Evolutionary conservation across 2,797 vertebrate genomes (phyloP).

Genomic region (Galagoides demidoff): DNA sequence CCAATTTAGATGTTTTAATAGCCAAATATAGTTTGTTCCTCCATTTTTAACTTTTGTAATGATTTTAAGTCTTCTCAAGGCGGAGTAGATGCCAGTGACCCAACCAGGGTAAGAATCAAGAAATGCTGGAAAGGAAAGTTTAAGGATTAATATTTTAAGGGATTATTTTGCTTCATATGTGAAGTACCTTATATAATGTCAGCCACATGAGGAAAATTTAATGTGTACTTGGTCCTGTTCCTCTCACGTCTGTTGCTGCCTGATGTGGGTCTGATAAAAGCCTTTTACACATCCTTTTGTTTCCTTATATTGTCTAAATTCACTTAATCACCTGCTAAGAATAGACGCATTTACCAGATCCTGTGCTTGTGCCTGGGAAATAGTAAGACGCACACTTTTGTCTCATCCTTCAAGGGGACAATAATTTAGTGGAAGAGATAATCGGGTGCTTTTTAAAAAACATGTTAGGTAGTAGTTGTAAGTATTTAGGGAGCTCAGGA

Average conservation of each 20-base stretch:
- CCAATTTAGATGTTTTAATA: neutral
- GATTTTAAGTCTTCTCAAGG: neutral
- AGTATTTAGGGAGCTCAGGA: neutral
- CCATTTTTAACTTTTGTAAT: neutral
- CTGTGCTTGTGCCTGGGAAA: neutral
- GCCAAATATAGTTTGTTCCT: neutral
- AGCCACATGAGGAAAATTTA: conserved; percentile 11
- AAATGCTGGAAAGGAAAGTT: neutral
- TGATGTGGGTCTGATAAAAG: neutral
- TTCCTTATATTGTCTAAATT: neutral
- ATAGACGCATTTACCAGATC: neutral
- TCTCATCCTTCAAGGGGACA: neutral
- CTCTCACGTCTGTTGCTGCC: neutral
- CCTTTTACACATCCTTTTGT: neutral
- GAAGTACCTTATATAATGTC: neutral
- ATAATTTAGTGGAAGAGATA: neutral
- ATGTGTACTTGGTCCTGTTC: neutral
- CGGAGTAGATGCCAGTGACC: neutral
- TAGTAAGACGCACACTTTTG: neutral
- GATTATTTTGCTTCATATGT: neutral
- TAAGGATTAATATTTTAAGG: conserved; percentile 5
- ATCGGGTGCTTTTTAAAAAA: neutral
- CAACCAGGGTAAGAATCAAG: neutral
- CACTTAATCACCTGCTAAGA: neutral
- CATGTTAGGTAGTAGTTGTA: neutral